Base-by-base conservation (phyloP, 2,797 vertebrate genomes). In the Acanthurus lineatus region DNA sequence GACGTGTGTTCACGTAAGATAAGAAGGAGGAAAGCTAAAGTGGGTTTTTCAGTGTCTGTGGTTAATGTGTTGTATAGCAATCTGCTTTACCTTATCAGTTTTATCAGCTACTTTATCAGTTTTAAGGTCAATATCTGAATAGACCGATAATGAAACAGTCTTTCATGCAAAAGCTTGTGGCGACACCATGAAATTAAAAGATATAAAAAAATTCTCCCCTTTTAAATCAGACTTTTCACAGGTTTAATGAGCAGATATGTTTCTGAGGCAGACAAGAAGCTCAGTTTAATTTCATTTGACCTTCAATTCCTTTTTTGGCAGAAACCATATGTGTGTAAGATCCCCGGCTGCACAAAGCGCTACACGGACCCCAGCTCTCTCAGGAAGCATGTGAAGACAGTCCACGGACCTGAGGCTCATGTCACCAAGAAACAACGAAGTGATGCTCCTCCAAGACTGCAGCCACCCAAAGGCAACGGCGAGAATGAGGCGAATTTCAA, bases 291-390 rank as follows among this genome's bases (percentile, higher is more conserved):
- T 60, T 60, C 1, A 66, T 1, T 19, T 54, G 17, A 9, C n/a
- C 11, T 54, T 51, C 42, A 19, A 69, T 53, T n/a, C 12, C 25
- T 32, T 32, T 81, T 35, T 73, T 9, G 42, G 49, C 94, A 99
- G 98, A 99, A 99, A 96, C 98, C 98, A 1, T 99, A 99, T 0
- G 96, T 99, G 72, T 99, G 98, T 89, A 99, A 99, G 92, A 98
- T 99, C 84, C 96, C 97, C 0, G 98, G 98, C 72, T 99, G 98
- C 82, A 99, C 97, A 0, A 99, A 99, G 93, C 93, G 98, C 51
- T 99, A 99, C 95, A 99, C 98, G 0, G 98, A 99, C 89, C 98
- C 98, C 54, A 99, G 98, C 84, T 99, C 98, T 25, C 98, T 99
- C 89, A 95, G 98, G 91, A 99, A 99, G 84, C 98, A 99, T 0